Percentiles rank a stretch among this genome's conserved stretches.
Conservation (phyloP, 2,113 vertebrate species). For the Willisornis vidua region DNA sequence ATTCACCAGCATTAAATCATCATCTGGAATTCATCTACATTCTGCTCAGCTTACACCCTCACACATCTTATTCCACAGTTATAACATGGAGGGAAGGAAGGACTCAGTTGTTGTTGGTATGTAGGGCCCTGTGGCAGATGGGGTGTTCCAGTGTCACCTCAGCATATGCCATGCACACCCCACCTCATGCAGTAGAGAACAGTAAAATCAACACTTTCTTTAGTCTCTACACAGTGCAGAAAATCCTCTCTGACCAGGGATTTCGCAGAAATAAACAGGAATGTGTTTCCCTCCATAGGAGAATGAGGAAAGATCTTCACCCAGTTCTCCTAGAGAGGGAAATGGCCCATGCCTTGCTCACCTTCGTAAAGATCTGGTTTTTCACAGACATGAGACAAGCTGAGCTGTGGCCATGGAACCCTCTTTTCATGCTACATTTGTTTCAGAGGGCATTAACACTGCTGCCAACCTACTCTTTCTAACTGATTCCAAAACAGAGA, state of each 20-base stretch:
- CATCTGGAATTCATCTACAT: background rate
- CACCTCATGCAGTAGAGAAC: background rate
- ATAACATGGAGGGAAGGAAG: background rate
- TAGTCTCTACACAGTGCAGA: background rate
- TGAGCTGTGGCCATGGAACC: background rate
- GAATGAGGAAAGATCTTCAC: background rate
- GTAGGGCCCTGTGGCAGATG: background rate
- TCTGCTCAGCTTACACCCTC: background rate
- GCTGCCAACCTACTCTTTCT: background rate
- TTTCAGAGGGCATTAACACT: background rate
- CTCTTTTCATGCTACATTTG: background rate
- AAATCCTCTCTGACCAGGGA: background rate
- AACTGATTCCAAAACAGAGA: background rate
- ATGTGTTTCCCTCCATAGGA: background rate
- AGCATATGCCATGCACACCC: background rate
- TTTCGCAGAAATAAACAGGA: background rate
- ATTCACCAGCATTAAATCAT: constrained; percentile 14
- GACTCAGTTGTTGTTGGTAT: background rate
- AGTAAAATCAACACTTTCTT: background rate
- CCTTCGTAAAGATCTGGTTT: background rate
- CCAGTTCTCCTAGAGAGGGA: background rate
- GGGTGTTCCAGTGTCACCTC: background rate
- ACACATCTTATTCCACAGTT: background rate
- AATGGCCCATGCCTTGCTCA: background rate
- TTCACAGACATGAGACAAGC: background rate